These are phyloP conservation scores for Planiliza haematocheilus DNA, from an alignment of 2,113 vertebrate species.

Conservation along the genomic window DNA sequence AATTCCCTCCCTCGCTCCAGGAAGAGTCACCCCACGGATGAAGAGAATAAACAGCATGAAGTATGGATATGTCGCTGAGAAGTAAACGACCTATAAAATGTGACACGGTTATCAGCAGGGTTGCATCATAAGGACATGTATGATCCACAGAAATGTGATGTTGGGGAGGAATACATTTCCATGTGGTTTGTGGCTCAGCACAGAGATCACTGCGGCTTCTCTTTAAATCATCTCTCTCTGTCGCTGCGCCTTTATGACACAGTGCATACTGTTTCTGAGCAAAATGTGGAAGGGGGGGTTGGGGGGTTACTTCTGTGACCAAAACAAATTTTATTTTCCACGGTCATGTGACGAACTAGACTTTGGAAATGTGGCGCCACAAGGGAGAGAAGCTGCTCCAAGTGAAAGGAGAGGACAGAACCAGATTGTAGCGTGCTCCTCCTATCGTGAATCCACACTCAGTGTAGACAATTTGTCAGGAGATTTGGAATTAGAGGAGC, in stretches of 20 bases:
- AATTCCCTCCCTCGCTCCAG: conserved; percentile 95
- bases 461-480: conserved; percentile 59
- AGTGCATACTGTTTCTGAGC: conserved; percentile 35
- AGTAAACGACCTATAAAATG: conserved; percentile 94
- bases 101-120: conserved; percentile 40
- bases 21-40: conserved; percentile 96
- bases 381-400: conserved; percentile 53
- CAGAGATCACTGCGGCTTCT: conserved; percentile 29
- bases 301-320: conserved; percentile 40
- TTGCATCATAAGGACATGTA: not conserved
- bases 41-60: conserved; percentile 98
- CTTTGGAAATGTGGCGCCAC: conserved; percentile 64
- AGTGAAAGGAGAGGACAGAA: conserved; percentile 55
- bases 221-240: conserved; percentile 20
- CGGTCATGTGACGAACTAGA: conserved; percentile 59
- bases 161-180: conserved; percentile 5
- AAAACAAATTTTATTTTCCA: conserved; percentile 71
- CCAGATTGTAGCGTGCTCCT: conserved; percentile 67
- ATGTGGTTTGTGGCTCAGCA: not conserved
- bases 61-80: conserved; percentile 98
- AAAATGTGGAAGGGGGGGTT: conserved; percentile 16
- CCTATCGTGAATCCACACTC: conserved; percentile 72
- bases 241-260: conserved; percentile 22
- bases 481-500: conserved; percentile 71
- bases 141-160: conserved; percentile 5